Evolutionary conservation across 2,113 vertebrate species (phyloP).

Genomic region (Gallinago media): DNA sequence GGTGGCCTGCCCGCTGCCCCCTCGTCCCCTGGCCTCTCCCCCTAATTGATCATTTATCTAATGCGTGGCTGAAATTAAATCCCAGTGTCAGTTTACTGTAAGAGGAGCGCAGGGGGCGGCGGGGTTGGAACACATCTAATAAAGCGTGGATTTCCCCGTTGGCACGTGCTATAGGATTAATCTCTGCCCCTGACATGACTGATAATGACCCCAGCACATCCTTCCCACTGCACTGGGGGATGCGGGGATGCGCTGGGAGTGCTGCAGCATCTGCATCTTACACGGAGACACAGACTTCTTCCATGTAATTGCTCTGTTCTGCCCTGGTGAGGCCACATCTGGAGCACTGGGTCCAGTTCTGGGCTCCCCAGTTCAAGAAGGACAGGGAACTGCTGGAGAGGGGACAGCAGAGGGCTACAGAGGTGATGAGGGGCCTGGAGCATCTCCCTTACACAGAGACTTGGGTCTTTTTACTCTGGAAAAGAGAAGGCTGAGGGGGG

Average conservation of each 20-base stretch:
- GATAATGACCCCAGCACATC: conserved; percentile 69
- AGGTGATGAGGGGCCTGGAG: too few species aligned
- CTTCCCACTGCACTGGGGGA: conserved; percentile 57
- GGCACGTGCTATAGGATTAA: conserved; percentile 68
- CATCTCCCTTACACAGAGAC: too few species aligned
- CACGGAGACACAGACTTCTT: background rate
- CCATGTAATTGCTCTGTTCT: background rate
- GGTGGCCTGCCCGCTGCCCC: background rate
- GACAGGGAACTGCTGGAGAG: too few species aligned
- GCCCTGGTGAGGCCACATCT: too few species aligned
- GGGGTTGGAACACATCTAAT: conserved; percentile 61
- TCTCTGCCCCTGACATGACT: conserved; percentile 75
- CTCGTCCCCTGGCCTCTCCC: background rate
- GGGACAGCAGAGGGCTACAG: too few species aligned
- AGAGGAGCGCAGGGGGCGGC: background rate
- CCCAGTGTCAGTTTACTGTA: background rate
- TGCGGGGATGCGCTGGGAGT: background rate
- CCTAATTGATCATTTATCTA: background rate
- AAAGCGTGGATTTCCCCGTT: conserved; percentile 79
- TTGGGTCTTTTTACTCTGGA: too few species aligned
- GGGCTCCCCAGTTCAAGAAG: too few species aligned
- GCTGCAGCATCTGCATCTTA: background rate
- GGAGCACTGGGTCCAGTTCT: too few species aligned
- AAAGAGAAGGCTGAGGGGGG: too few species aligned
- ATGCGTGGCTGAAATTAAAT: background rate